phyloP scores from a whole-genome alignment of 2,113 vertebrate species.

The Patagioenas fasciata region DNA sequence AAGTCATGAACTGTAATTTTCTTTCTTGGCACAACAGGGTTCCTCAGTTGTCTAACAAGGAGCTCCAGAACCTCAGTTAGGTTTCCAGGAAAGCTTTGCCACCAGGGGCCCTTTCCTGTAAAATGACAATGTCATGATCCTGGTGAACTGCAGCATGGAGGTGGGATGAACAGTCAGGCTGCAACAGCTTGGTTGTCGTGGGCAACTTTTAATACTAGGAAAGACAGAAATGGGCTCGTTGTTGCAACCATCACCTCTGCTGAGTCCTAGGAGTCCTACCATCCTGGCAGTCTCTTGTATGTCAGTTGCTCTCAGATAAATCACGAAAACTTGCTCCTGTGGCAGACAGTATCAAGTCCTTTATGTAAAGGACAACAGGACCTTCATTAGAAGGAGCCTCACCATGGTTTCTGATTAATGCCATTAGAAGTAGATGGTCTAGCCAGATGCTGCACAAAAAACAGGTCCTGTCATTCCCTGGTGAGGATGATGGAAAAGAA shows the following conservation, averaged over 20 bases:
- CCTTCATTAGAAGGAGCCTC: neutral
- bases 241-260: neutral
- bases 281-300: neutral
- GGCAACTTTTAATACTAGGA: neutral
- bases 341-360: neutral
- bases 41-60: neutral
- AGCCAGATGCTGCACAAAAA: neutral
- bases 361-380: neutral
- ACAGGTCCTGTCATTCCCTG: neutral
- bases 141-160: neutral
- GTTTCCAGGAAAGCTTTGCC: neutral
- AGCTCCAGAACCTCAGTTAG: neutral
- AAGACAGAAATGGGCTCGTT: neutral
- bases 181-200: neutral
- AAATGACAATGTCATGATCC: neutral
- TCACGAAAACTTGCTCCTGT: neutral
- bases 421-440: neutral
- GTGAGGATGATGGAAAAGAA: neutral
- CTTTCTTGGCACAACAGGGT: neutral
- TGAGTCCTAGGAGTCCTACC: neutral
- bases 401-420: neutral
- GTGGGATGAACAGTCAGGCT: neutral
- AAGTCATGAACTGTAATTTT: neutral
- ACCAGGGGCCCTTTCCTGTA: neutral
- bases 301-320: neutral